Evolutionary conservation across 2,113 vertebrate genomes (phyloP).

Genomic region (Apus apus): DNA sequence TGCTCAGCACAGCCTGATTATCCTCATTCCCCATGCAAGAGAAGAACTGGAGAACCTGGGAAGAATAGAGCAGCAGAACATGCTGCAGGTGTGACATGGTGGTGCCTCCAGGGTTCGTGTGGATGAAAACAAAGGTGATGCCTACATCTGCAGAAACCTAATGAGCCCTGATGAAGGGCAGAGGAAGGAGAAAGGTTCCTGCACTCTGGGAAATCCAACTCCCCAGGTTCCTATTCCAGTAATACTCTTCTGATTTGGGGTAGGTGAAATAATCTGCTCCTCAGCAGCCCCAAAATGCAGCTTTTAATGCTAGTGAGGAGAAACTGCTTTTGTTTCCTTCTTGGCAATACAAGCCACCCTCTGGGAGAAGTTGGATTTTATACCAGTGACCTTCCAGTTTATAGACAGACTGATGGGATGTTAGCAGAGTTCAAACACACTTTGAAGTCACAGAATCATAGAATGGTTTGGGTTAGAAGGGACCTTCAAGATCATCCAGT

Average conservation of each 20-base stretch:
- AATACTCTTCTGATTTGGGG: too few relatives aligned
- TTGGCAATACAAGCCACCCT: not conserved
- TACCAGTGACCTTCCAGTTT: not conserved
- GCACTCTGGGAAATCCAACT: not conserved
- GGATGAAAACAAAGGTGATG: not conserved
- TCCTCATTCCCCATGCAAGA: not conserved
- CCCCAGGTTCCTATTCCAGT: not conserved
- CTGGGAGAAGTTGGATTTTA: not conserved
- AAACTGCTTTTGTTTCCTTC: not conserved
- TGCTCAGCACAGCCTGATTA: not conserved
- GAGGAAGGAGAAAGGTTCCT: not conserved
- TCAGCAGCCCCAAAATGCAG: accelerated
- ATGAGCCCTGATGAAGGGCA: accelerated
- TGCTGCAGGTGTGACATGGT: accelerated
- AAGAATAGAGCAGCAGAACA: accelerated
- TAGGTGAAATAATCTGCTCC: not conserved
- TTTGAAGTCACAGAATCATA: not conserved
- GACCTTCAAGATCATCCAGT: too few relatives aligned
- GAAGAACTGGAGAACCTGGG: not conserved
- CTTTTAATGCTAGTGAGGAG: not conserved
- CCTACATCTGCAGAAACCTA: not conserved
- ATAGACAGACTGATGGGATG: not conserved
- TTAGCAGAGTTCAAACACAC: accelerated
- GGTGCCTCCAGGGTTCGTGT: accelerated
- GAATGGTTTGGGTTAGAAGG: too few relatives aligned